A percentile compares a stretch with the other conserved stretches of the same genome.
These are phyloP conservation scores for Brachionus plicatilis DNA, from an alignment of 1,140 invertebrate species.

Conservation along the genomic window DNA sequence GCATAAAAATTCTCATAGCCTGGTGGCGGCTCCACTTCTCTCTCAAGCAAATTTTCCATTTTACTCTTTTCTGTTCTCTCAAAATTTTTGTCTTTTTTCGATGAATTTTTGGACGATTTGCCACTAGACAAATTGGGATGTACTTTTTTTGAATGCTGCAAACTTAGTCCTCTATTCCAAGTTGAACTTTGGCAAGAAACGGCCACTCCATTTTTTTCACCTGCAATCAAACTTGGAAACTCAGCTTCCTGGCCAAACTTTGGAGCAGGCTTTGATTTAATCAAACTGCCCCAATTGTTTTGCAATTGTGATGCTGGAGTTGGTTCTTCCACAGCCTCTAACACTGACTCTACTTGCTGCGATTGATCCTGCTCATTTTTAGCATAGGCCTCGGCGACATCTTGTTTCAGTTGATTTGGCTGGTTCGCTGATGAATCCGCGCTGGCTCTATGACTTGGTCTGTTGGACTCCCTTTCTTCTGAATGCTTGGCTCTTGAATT, in stretches of 20 bases:
- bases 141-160: no score
- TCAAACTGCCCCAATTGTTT: not conserved
- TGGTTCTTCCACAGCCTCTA: not conserved
- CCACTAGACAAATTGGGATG: no score
- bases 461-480: not conserved
- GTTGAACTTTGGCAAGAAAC: no score
- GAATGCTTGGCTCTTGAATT: not conserved
- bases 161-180: no score
- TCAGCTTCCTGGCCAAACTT: not conserved
- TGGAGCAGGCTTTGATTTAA: not conserved
- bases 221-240: not conserved
- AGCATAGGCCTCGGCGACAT: not conserved
- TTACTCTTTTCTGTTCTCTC: not conserved
- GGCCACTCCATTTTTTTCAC: not conserved
- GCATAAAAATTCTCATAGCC: not conserved
- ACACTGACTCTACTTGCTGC: not conserved
- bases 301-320: not conserved
- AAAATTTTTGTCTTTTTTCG: no score
- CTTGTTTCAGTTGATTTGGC: not conserved
- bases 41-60: not conserved
- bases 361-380: not conserved
- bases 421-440: not conserved
- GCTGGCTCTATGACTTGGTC: not conserved
- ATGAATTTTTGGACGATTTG: no score
- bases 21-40: not conserved